Conservation (phyloP, 1,140 invertebrate genomes). For the Adelges cooleyi region DNA sequence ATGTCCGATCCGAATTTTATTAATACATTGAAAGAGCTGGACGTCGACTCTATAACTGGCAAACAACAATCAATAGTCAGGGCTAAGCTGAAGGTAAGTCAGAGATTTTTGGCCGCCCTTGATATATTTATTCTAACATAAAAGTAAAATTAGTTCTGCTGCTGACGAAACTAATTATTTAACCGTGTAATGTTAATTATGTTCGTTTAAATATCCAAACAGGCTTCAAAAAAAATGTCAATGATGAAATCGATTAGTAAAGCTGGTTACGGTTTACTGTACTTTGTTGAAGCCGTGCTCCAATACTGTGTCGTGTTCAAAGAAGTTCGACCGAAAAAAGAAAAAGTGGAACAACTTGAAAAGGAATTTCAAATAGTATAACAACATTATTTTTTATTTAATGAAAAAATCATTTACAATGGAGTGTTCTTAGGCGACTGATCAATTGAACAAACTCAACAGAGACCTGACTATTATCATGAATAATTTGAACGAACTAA, state of each 20-base stretch:
- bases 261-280: constrained; percentile 70
- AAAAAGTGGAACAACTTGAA: constrained; percentile 64
- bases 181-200: too few species aligned
- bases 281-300: constrained; percentile 73
- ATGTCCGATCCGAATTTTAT: constrained; percentile 82
- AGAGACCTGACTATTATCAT: constrained; percentile 61
- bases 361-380: constrained; percentile 41
- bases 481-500: constrained; percentile 52
- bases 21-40: constrained; percentile 65
- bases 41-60: constrained; percentile 64
- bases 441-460: constrained; percentile 62
- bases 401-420: too few species aligned
- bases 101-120: too few species aligned
- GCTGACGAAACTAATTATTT: too few species aligned
- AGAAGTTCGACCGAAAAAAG: constrained; percentile 79
- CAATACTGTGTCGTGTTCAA: constrained; percentile 73
- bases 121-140: too few species aligned
- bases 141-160: too few species aligned
- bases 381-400: constrained; percentile 9
- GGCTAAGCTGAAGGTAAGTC: constrained; percentile 49
- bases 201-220: too few species aligned
- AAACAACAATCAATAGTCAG: constrained; percentile 49
- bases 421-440: constrained; percentile 44
- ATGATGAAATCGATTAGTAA: constrained; percentile 64
- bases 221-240: constrained; percentile 52